These are phyloP conservation scores for Pocota personata DNA, from an alignment of 2,888 invertebrate species.

Conservation along the genomic window DNA sequence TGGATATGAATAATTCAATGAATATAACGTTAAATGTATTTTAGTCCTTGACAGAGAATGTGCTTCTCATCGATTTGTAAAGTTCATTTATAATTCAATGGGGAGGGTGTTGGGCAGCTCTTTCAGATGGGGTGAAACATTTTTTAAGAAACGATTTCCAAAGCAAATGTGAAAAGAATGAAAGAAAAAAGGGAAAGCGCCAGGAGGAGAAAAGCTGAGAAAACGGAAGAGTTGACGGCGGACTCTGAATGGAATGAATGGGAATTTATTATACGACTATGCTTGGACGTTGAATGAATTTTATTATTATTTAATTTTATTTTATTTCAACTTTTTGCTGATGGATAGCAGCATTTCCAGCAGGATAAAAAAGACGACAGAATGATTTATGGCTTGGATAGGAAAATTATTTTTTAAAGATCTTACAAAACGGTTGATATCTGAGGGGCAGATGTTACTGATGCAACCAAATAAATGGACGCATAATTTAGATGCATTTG, in stretches of 20 bases:
- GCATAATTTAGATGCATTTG: background rate
- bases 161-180: background rate
- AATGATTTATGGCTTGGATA: slow-evolving; percentile 48
- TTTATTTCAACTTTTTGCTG: slow-evolving; percentile 4
- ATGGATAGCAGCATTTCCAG: background rate
- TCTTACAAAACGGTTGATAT: slow-evolving; percentile 1
- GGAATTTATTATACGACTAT: slow-evolving; percentile 59
- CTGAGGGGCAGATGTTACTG: background rate
- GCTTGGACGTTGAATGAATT: slow-evolving; percentile 44
- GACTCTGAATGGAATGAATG: slow-evolving; percentile 45
- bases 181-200: background rate
- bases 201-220: background rate
- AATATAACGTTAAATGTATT: slow-evolving; percentile 39
- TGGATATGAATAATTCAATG: slow-evolving; percentile 66
- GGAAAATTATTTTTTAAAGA: slow-evolving; percentile 35
- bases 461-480: background rate
- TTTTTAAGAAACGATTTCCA: slow-evolving; percentile 11
- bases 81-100: slow-evolving; percentile 51
- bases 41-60: slow-evolving; percentile 49
- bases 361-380: background rate
- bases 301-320: slow-evolving; percentile 19
- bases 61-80: slow-evolving; percentile 50
- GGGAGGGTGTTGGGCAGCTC: background rate
- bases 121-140: background rate
- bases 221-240: slow-evolving; percentile 1